Percentiles rank a stretch among this genome's conserved stretches.
These are phyloP conservation scores for Tridacna gigas DNA, from an alignment of 2,888 invertebrate genomes.

Conservation along the genomic window DNA sequence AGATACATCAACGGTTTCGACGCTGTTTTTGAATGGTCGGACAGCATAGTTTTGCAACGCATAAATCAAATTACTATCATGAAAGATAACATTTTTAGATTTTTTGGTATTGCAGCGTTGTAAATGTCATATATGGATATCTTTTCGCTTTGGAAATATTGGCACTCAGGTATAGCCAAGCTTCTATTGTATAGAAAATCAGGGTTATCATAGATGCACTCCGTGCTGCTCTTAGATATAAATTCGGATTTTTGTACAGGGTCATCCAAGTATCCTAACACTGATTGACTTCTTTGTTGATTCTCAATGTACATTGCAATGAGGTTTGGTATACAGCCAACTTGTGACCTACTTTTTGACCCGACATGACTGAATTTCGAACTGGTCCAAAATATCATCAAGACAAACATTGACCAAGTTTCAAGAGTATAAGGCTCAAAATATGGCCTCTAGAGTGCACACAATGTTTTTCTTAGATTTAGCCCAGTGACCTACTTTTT, in stretches of 20 bases:
- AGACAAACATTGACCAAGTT: too few relatives aligned
- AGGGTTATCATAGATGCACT: conserved; percentile 31
- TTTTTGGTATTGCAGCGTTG: conserved; percentile 11
- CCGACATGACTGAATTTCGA: too few relatives aligned
- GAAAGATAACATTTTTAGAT: neutral
- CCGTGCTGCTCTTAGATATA: neutral
- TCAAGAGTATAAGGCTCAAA: too few relatives aligned
- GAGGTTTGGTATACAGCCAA: conserved; percentile 23
- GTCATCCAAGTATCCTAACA: neutral
- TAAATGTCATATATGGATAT: neutral
- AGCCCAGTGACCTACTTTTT: too few relatives aligned
- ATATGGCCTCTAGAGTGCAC: too few relatives aligned
- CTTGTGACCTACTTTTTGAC: too few relatives aligned
- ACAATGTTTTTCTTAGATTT: too few relatives aligned
- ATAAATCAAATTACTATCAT: conserved; percentile 25
- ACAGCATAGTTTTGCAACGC: neutral
- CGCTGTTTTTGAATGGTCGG: neutral
- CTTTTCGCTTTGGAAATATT: conserved; percentile 10
- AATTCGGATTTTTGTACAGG: neutral
- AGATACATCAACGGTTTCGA: conserved; percentile 37
- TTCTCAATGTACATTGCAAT: neutral
- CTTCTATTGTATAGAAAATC: conserved; percentile 29
- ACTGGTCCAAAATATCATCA: too few relatives aligned
- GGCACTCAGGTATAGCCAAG: conserved; percentile 1
- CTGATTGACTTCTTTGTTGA: conserved; percentile 23